Conservation (phyloP, 2,797 vertebrate genomes). For the Pyrocephalus nanus region DNA sequence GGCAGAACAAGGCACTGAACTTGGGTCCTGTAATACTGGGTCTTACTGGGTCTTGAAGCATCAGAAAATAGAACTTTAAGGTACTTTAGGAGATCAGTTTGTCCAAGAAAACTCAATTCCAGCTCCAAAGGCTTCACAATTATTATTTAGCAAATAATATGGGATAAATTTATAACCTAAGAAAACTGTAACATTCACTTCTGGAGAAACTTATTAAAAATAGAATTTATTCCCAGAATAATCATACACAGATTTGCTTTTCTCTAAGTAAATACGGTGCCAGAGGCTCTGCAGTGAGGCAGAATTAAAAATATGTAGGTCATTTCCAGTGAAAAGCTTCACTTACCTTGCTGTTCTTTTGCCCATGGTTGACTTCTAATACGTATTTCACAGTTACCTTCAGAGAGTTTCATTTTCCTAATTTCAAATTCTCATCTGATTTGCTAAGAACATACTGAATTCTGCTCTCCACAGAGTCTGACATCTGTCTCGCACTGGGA, state of each 20-base stretch:
- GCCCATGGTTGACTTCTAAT: background rate
- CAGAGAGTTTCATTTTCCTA: background rate
- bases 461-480: background rate
- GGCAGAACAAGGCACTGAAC: background rate
- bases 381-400: background rate
- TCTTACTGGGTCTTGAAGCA: background rate
- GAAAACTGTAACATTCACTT: background rate
- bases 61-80: background rate
- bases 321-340: background rate
- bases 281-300: background rate
- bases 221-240: background rate
- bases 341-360: background rate
- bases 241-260: background rate
- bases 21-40: background rate
- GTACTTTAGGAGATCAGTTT: background rate
- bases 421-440: slow-evolving; percentile 14
- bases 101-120: background rate
- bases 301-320: background rate
- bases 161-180: background rate
- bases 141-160: background rate
- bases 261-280: background rate
- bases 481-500: background rate
- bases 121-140: background rate
- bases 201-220: background rate
- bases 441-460: background rate